Conservation (phyloP, 37 sponge, comb jelly and placozoan genomes). For the Oopsacas minuta region DNA sequence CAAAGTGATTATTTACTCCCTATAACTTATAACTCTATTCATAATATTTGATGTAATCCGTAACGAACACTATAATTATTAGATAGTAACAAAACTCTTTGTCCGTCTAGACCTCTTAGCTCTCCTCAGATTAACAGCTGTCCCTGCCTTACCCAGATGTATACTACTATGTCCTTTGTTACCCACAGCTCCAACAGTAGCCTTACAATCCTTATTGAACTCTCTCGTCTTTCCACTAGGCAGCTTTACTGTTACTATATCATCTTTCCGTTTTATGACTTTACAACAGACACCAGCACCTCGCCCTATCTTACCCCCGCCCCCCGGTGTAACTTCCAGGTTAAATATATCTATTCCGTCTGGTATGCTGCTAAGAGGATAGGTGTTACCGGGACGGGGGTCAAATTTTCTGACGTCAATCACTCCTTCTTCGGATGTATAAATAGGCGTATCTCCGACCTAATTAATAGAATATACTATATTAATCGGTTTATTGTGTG, state of each 20-base stretch:
- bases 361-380: neutral
- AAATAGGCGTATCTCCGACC: constrained; percentile 11
- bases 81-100: neutral
- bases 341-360: neutral
- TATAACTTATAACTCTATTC: too few relatives aligned
- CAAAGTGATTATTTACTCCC: too few relatives aligned
- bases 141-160: neutral
- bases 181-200: neutral
- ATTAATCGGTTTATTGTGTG: too few relatives aligned
- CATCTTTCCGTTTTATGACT: neutral
- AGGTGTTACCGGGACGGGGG: constrained; percentile 9
- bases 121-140: constrained; percentile 12
- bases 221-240: neutral
- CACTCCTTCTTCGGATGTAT: neutral
- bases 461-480: too few relatives aligned
- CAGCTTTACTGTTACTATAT: neutral
- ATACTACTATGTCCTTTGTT: neutral
- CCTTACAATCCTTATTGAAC: neutral
- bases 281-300: neutral
- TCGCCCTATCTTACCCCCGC: neutral
- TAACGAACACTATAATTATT: too few relatives aligned
- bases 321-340: neutral
- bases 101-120: neutral
- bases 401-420: neutral
- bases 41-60: too few relatives aligned